Conservation (phyloP, 2,113 vertebrate genomes). For the Gymnorhina tibicen region DNA sequence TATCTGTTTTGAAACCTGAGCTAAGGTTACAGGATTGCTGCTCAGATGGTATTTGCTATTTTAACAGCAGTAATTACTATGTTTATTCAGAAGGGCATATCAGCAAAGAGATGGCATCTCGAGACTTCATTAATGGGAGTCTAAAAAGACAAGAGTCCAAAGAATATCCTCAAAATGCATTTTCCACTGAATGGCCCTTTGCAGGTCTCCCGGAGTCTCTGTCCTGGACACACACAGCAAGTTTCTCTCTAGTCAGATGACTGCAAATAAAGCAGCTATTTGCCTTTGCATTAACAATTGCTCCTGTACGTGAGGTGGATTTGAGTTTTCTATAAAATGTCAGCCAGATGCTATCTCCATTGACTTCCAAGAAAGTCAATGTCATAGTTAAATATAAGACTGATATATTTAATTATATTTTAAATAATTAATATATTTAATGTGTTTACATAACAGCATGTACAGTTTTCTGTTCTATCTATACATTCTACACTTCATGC, state of each 20-base stretch:
- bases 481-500: neutral
- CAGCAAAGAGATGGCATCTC: neutral
- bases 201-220: neutral
- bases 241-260: neutral
- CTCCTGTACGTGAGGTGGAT: neutral
- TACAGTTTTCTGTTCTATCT: neutral
- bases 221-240: neutral
- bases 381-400: neutral
- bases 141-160: neutral
- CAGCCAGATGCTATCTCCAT: neutral
- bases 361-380: neutral
- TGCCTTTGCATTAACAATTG: neutral
- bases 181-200: neutral
- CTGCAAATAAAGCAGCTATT: neutral
- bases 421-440: neutral
- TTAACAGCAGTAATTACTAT: slow-evolving; percentile 23
- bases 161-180: neutral
- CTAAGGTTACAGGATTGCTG: neutral
- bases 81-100: slow-evolving; percentile 36
- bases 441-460: neutral
- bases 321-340: neutral
- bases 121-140: neutral
- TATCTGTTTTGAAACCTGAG: neutral
- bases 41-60: neutral
- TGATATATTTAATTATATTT: neutral